Base-by-base conservation (phyloP, 1,140 invertebrate genomes). In the Drosophila seguyi region DNA sequence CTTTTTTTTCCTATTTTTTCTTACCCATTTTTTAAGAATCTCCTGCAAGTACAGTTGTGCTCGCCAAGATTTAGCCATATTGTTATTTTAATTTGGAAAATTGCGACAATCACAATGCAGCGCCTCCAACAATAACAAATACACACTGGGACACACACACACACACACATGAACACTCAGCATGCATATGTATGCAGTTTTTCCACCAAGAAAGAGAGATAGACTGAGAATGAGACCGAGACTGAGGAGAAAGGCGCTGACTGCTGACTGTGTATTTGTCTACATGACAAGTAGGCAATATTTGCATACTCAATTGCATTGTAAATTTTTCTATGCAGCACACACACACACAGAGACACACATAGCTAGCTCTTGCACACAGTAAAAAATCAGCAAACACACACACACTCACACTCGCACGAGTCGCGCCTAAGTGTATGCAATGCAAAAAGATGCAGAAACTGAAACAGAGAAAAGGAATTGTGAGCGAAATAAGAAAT, bases 251-350 rank as follows among this genome's bases (percentile, higher is more conserved):
- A 41, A 41, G 53, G 58, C 41, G 63, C 66, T 56, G 61, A 62
- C 61, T 63, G 63, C 66, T 56, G 61, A 62, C 61, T 63, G 57
- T 77, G 77, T 80, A 84, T 81, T 85, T 84, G 84, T 90, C 81
- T 78, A 88, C 84, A 88, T 88, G 80, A 88, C 84, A 90, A 90
- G 85, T 90, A 90, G 85, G 85, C 85, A 90, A 90, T 90, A 90
- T 90, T 90, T 90, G 85, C 85, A 90, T 90, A 90, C 85, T 90
- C 85, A 90, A 90, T 90, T 90, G 85, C 85, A 90, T 90, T 90
- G 85, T 90, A 90, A 90, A 90, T 90, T 90, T 90, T 90, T 90
- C 78, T 90, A 88, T 88, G 84, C 83, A 61, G 42, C 66, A 50
- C 60, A 34, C 57, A 41, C 69, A 59, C 45, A 61, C 36, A 42